These are phyloP conservation scores for Drosophila infuscata DNA, from an alignment of 2,888 invertebrate species.

Conservation along the genomic window DNA sequence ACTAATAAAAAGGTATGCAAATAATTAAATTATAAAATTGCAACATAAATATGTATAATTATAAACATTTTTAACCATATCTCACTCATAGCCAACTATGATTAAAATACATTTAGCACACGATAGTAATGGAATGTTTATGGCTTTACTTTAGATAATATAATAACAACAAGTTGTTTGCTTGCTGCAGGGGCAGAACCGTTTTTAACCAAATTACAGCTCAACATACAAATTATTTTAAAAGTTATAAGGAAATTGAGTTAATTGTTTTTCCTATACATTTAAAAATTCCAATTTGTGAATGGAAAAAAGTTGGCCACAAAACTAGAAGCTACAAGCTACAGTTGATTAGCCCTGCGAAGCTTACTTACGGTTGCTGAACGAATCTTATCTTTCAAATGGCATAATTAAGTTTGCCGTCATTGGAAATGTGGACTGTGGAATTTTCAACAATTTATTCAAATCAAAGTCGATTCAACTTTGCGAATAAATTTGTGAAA, in stretches of 20 bases:
- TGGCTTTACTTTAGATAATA: background rate
- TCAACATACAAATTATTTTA: background rate
- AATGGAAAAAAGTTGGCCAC: background rate
- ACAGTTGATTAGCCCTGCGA: background rate
- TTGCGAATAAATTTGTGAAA: background rate
- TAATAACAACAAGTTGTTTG: background rate
- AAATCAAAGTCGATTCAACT: background rate
- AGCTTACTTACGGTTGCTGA: background rate
- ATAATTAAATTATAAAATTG: background rate
- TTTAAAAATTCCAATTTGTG: background rate
- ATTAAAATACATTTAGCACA: slow-evolving; percentile 2
- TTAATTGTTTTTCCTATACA: background rate
- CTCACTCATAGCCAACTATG: background rate
- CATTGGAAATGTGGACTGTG: background rate
- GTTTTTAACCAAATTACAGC: background rate
- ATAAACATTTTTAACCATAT: background rate
- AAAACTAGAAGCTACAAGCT: background rate
- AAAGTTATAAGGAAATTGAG: background rate
- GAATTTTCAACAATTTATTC: background rate
- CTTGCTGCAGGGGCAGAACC: background rate
- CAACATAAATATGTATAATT: background rate
- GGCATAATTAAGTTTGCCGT: slow-evolving; percentile 4
- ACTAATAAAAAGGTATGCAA: background rate
- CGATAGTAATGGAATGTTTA: slow-evolving; percentile 2
- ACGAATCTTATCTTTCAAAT: slow-evolving; percentile 8